Conservation (phyloP, 2,113 vertebrate species). For the Neopipo cinnamomea region DNA sequence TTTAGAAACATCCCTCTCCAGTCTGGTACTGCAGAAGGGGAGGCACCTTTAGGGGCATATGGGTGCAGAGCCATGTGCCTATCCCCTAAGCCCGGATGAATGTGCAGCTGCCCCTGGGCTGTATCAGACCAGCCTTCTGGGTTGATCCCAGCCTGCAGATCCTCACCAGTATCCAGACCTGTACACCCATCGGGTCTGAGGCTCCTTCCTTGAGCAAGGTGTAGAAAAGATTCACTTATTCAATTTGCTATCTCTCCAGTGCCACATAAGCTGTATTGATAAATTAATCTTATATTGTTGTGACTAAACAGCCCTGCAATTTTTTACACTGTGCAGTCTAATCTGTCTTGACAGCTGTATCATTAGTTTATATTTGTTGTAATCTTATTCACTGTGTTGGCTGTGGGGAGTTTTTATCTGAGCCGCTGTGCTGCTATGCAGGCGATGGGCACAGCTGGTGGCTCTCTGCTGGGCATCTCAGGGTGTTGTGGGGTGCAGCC, state of each 20-base stretch:
- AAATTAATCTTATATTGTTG: conserved; percentile 76
- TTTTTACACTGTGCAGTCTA: conserved; percentile 72
- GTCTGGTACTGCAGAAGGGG: not conserved
- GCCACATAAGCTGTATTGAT: conserved; percentile 75
- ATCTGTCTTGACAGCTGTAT: conserved; percentile 71
- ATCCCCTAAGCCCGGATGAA: not conserved
- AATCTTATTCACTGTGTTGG: conserved; percentile 59
- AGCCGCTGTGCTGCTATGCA: not conserved
- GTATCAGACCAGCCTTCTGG: not conserved
- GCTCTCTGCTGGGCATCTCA: rapidly evolving
- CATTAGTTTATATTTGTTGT: conserved; percentile 72
- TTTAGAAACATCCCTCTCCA: not conserved
- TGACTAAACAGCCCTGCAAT: conserved; percentile 72
- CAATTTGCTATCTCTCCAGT: conserved; percentile 63
- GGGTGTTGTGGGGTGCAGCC: not conserved
- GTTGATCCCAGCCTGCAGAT: not conserved
- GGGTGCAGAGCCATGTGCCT: rapidly evolving
- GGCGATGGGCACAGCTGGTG: not conserved
- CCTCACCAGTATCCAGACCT: not conserved
- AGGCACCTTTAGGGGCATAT: rapidly evolving
- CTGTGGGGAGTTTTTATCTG: conserved; percentile 4
- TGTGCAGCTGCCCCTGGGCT: not conserved
- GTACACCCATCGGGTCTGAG: not conserved
- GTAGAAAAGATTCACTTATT: conserved; percentile 51
- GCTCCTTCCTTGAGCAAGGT: conserved; percentile 13